phyloP scores from a whole-genome alignment of 2,888 invertebrate genomes.

The Lasioglossum vierecki region DNA sequence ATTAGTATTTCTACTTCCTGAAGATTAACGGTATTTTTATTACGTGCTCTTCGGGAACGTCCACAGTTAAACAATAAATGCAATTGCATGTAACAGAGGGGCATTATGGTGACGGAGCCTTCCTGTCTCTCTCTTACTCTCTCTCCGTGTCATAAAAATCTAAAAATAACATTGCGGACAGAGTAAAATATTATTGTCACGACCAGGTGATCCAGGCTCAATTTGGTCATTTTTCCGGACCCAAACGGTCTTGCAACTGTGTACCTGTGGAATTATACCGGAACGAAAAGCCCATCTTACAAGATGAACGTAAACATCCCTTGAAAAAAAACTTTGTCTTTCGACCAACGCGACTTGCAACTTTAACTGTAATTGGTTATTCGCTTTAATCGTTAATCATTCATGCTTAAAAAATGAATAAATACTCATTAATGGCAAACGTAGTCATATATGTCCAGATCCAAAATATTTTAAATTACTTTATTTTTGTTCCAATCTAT shows the following conservation, averaged over 20 bases:
- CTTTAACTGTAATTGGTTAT: neutral
- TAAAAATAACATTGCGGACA: neutral
- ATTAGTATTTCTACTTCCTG: neutral
- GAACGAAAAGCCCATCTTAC: neutral
- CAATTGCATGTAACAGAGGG: slow-evolving; percentile 65
- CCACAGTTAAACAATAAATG: slow-evolving; percentile 66
- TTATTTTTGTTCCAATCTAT: no score
- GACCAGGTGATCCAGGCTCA: neutral
- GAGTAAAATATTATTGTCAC: slow-evolving; percentile 42
- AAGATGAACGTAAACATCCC: neutral
- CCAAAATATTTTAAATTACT: no score
- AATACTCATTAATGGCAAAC: no score
- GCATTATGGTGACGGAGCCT: slow-evolving; percentile 46
- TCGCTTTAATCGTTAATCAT: neutral
- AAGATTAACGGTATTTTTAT: neutral
- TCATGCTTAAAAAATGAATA: no score
- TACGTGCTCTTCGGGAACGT: slow-evolving; percentile 24
- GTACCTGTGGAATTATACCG: slow-evolving; percentile 7
- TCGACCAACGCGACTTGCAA: neutral
- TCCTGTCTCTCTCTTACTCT: no score
- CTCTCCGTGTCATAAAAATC: slow-evolving; percentile 38
- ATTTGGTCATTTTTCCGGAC: neutral
- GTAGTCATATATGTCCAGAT: no score
- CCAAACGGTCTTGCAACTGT: neutral
- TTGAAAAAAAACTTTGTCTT: neutral